Evolutionary conservation across 2,113 vertebrate species (phyloP).

Genomic region (Crocuta crocuta): DNA sequence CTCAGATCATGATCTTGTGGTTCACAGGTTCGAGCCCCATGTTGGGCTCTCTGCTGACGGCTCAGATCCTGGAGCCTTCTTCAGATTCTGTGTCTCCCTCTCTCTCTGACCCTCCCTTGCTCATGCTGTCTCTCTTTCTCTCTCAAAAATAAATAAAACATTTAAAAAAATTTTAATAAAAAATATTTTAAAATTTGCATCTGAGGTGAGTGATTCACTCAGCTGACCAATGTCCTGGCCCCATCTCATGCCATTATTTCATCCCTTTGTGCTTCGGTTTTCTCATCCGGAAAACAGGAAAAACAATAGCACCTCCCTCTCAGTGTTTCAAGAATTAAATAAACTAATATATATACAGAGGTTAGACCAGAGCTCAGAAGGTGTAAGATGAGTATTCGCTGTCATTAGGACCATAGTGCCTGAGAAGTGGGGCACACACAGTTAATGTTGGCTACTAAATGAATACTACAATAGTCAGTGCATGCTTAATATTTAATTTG

Average conservation of each 20-base stretch:
- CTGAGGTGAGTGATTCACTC: neutral
- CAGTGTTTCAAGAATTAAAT: neutral
- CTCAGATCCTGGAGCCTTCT: too few relatives aligned
- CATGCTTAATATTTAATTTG: neutral
- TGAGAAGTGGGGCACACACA: accelerated
- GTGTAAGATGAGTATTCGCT: too few relatives aligned
- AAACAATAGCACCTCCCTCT: neutral
- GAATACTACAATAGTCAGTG: neutral
- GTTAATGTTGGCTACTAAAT: neutral
- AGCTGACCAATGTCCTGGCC: neutral
- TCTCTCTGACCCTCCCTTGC: too few relatives aligned
- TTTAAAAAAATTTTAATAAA: too few relatives aligned
- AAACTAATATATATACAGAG: neutral
- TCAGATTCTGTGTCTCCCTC: too few relatives aligned
- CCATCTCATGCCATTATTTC: neutral
- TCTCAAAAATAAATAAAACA: too few relatives aligned
- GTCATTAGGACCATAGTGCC: too few relatives aligned
- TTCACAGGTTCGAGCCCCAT: too few relatives aligned
- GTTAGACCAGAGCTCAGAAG: neutral
- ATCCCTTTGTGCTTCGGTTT: neutral
- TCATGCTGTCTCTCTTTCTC: too few relatives aligned
- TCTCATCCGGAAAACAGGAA: neutral
- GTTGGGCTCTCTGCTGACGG: too few relatives aligned
- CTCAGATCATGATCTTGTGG: too few relatives aligned
- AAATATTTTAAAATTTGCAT: neutral